These are phyloP conservation scores for Momotus momota DNA, from an alignment of 2,797 vertebrate genomes.

Conservation along the genomic window DNA sequence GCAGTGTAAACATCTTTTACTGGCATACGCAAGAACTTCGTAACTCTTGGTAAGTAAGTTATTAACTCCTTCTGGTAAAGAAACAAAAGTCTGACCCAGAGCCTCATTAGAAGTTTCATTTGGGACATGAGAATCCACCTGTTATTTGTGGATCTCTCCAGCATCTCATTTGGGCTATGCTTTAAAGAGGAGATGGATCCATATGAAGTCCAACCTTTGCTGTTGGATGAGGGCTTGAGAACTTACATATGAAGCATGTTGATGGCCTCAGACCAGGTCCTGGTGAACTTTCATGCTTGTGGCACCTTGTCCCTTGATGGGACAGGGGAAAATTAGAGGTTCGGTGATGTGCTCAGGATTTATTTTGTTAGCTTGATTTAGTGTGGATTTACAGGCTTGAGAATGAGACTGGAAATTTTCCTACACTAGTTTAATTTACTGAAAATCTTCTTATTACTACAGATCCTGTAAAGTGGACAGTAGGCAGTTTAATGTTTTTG, in stretches of 20 bases:
- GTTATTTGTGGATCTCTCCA: not conserved
- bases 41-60: not conserved
- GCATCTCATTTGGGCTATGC: not conserved
- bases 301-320: not conserved
- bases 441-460: not conserved
- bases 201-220: not conserved
- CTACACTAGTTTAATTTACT: not conserved
- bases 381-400: not conserved
- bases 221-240: not conserved
- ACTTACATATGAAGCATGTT: not conserved
- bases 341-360: not conserved
- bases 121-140: not conserved
- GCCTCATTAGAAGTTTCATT: not conserved
- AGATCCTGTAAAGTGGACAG: not conserved
- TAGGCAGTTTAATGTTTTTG: too few species aligned
- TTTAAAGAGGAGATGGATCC: not conserved
- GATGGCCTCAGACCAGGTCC: not conserved
- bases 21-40: not conserved
- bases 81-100: rapidly evolving
- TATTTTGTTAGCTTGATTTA: not conserved
- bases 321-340: rapidly evolving
- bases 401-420: not conserved
- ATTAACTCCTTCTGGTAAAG: not conserved
- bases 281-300: rapidly evolving
- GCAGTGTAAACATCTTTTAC: not conserved